Conservation (phyloP, 2,888 invertebrate genomes). For the Isoperla grammatica region DNA sequence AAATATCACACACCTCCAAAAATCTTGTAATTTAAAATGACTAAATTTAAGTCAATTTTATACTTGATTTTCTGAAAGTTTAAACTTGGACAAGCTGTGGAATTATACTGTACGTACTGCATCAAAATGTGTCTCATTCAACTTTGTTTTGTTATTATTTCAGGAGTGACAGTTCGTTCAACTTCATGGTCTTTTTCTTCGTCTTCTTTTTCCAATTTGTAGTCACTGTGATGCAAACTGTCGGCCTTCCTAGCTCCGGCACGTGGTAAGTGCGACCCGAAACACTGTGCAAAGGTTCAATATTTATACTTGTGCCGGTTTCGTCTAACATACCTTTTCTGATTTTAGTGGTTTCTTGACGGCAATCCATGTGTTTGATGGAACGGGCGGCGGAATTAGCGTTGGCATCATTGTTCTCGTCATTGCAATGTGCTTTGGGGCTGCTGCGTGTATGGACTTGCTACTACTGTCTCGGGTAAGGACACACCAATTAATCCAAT, state of each 20-base stretch:
- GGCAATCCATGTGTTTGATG: slow-evolving; percentile 59
- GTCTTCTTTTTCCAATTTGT: slow-evolving; percentile 95
- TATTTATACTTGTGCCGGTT: not conserved
- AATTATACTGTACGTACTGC: too few species aligned
- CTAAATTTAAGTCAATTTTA: too few species aligned
- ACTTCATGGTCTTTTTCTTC: slow-evolving; percentile 99
- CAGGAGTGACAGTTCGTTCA: slow-evolving; percentile 97
- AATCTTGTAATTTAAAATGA: too few species aligned
- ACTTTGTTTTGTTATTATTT: slow-evolving; percentile 33
- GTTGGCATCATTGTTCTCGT: slow-evolving; percentile 73
- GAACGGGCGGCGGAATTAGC: slow-evolving; percentile 53
- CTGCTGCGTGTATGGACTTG: slow-evolving; percentile 69
- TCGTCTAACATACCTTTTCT: not conserved
- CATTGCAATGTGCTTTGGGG: slow-evolving; percentile 72
- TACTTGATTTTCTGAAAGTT: too few species aligned
- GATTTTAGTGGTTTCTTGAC: slow-evolving; percentile 66
- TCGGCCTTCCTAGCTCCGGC: slow-evolving; percentile 79
- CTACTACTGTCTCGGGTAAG: slow-evolving; percentile 81
- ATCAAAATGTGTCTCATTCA: slow-evolving; percentile 6
- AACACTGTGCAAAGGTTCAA: not conserved
- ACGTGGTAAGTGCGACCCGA: slow-evolving; percentile 70
- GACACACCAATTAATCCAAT: too few species aligned
- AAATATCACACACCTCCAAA: too few species aligned
- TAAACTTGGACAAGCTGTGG: too few species aligned
- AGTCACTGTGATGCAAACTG: slow-evolving; percentile 78